These are phyloP conservation scores for Pempheris klunzingeri DNA, from an alignment of 2,797 vertebrate genomes.

Conservation along the genomic window DNA sequence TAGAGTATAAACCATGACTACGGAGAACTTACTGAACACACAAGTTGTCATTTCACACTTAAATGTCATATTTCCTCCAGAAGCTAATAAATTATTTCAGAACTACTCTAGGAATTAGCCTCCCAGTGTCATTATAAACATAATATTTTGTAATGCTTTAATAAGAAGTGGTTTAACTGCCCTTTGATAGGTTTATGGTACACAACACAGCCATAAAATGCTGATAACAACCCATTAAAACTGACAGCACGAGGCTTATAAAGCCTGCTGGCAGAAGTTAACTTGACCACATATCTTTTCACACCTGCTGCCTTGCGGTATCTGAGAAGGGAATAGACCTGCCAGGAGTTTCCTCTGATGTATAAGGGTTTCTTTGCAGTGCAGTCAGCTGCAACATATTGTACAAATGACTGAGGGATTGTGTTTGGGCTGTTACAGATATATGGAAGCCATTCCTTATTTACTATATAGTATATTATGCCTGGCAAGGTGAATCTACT, in stretches of 20 bases:
- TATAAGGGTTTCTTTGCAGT: conserved; percentile 35
- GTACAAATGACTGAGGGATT: conserved; percentile 37
- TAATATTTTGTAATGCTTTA: conserved; percentile 40
- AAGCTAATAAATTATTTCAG: conserved; percentile 34
- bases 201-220: conserved; percentile 62
- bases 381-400: conserved; percentile 34
- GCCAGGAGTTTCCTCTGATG: conserved; percentile 13
- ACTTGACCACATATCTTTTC: conserved; percentile 41
- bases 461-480: neutral
- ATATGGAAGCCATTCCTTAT: neutral
- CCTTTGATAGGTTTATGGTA: conserved; percentile 56
- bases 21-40: conserved; percentile 6
- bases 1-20: neutral
- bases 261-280: conserved; percentile 44
- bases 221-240: conserved; percentile 57
- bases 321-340: conserved; percentile 19
- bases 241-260: conserved; percentile 46
- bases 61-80: conserved; percentile 32
- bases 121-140: conserved; percentile 27
- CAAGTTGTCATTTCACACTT: conserved; percentile 24
- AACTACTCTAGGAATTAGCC: conserved; percentile 13
- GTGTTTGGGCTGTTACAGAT: conserved; percentile 19
- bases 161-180: conserved; percentile 52
- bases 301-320: conserved; percentile 32
- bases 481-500: neutral